These are phyloP conservation scores for Plebejus argus DNA, from an alignment of 2,888 invertebrate genomes.

Conservation along the genomic window DNA sequence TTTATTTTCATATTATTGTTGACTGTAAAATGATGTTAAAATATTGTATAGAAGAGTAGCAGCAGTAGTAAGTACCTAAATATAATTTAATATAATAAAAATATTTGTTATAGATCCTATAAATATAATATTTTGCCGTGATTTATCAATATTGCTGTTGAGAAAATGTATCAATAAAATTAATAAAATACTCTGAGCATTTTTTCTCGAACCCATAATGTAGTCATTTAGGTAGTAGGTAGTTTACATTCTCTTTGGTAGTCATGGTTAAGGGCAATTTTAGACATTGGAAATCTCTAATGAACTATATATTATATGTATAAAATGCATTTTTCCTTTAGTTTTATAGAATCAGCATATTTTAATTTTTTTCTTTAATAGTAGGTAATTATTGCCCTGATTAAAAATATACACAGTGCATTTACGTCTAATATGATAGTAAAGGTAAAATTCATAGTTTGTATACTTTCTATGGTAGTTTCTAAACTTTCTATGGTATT, in stretches of 20 bases:
- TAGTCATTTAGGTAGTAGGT: not conserved
- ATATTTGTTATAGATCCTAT: not conserved
- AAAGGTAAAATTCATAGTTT: too few species aligned
- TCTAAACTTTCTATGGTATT: too few species aligned
- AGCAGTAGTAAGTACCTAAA: too few species aligned
- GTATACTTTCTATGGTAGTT: not conserved
- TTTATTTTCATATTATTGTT: not conserved
- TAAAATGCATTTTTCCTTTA: too few species aligned
- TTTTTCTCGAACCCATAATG: slow-evolving; percentile 27
- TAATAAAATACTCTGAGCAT: not conserved
- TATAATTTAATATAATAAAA: not conserved
- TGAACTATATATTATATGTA: too few species aligned
- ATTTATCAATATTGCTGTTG: slow-evolving; percentile 15
- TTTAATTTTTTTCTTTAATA: too few species aligned
- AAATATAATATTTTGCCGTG: slow-evolving; percentile 9
- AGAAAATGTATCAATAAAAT: slow-evolving; percentile 29
- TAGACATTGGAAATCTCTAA: not conserved
- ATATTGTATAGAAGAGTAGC: not conserved
- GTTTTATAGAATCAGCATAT: too few species aligned
- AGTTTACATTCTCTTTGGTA: too few species aligned
- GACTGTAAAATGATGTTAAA: slow-evolving; percentile 6
- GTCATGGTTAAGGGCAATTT: too few species aligned
- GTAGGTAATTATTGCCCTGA: too few species aligned
- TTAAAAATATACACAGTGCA: too few species aligned
- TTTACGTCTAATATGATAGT: too few species aligned